A percentile compares a stretch with the other conserved stretches of the same genome.
Evolutionary conservation across 2,888 invertebrate species (phyloP).

Genomic region (Drosophila incognita): DNA sequence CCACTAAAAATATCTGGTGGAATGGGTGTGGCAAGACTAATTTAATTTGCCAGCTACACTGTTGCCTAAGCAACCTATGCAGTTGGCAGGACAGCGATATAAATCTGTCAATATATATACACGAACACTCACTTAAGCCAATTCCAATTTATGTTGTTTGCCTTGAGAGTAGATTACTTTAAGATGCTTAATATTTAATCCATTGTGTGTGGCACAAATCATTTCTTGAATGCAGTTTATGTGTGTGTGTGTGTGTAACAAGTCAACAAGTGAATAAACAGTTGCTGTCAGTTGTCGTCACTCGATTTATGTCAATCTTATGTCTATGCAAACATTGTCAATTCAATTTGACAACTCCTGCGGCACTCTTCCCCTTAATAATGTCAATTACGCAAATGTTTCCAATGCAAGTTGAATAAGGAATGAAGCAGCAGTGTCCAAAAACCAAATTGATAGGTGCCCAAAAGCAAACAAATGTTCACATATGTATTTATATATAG

Average conservation of each 20-base stretch:
- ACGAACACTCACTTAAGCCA: not conserved
- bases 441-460: not conserved
- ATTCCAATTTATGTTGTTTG: slow-evolving; percentile 2
- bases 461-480: slow-evolving; percentile 6
- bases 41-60: slow-evolving; percentile 27
- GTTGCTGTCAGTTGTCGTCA: slow-evolving; percentile 9
- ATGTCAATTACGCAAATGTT: slow-evolving; percentile 34
- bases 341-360: slow-evolving; percentile 18
- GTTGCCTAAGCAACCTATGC: not conserved
- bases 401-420: not conserved
- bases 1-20: slow-evolving; percentile 22
- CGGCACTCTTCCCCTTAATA: not conserved
- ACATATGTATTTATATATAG: slow-evolving; percentile 33
- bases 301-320: not conserved
- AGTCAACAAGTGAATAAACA: slow-evolving; percentile 34
- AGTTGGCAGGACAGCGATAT: not conserved
- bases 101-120: not conserved
- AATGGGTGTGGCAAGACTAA: slow-evolving; percentile 19
- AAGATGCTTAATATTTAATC: not conserved
- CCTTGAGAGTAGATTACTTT: not conserved
- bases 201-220: not conserved
- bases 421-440: not conserved
- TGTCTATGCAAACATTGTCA: slow-evolving; percentile 28
- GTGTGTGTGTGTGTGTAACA: slow-evolving; percentile 13
- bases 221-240: slow-evolving; percentile 12